Evolutionary conservation across 2,797 vertebrate species (phyloP), one percentile per base, ranked within the genome.

Genomic region (Falco concolor): DNA sequence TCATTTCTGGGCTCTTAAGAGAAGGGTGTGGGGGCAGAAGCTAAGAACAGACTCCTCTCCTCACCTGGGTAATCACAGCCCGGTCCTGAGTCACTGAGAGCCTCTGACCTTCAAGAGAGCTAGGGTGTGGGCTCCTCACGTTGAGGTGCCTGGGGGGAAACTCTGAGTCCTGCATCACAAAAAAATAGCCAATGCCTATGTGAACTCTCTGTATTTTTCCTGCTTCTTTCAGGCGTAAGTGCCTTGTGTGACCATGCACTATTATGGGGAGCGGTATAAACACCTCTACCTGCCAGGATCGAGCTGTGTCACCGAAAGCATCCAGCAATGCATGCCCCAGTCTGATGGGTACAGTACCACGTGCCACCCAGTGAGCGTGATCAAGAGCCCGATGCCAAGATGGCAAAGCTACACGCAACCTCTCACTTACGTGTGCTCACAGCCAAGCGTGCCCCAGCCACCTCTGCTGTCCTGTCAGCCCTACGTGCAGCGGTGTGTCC

Each of bases 281-380:
- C 56, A 64, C 9, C 45, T 90, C 4, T 87, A 65, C 74, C 70
- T 91, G 47, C 87, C 84, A 0, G 84, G 73, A 5, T 68, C 87
- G 0, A 12, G 59, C 40, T 88, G 6, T 4, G 2, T 49, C 77
- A 25, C 77, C 0, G 81, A 94, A 14, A 57, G 11, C 87, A 42
- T 65, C 73, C 80, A 42, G 24, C 91, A 57, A 7, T 82, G 36
- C 75, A 17, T 3, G 0, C 28, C 91, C 6, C 85, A 68, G 28
- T 0, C 74, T 1, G 74, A 92, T 1, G 30, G 5, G 1, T 91
- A 84, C 70, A 89, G 94, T 22, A 89, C n/a, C 83, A 96, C 93
- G 0, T 96, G 96, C 88, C 90, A 90, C 65, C 96, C 96, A 0
- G 11, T 94, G 42, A 96, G 94, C 5, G 13, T 96, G 25, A 96